phyloP scores from a whole-genome alignment of 2,113 vertebrate genomes.

The Carassius carassius region DNA sequence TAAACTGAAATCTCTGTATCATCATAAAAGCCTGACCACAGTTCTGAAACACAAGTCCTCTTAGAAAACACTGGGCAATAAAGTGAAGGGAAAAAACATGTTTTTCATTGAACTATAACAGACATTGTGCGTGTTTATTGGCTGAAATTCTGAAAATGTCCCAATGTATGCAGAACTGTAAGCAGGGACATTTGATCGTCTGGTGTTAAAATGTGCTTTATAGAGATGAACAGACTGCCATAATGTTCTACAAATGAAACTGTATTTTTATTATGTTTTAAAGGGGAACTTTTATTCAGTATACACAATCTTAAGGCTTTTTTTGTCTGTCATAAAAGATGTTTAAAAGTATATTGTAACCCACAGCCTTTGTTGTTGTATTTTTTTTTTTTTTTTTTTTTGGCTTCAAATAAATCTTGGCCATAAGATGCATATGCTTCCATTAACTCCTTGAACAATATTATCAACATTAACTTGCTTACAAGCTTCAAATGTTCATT shows the following conservation, averaged over 20 bases:
- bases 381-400: background rate
- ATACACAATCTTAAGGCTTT: background rate
- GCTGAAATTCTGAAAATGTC: background rate
- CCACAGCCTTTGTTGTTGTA: slow-evolving; percentile 21
- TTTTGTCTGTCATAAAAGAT: slow-evolving; percentile 16
- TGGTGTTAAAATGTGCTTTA: background rate
- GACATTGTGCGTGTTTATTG: background rate
- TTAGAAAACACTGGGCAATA: background rate
- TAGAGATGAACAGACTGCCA: background rate
- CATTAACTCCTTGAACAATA: background rate
- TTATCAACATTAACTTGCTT: background rate
- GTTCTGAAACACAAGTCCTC: background rate
- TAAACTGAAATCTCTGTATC: background rate
- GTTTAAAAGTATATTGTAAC: slow-evolving; percentile 37
- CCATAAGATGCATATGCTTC: background rate
- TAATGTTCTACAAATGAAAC: slow-evolving; percentile 5
- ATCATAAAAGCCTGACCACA: background rate
- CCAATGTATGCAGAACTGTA: background rate
- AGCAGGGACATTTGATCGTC: background rate
- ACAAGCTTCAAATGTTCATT: background rate
- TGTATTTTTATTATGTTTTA: slow-evolving; percentile 25
- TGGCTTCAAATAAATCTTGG: slow-evolving; percentile 49
- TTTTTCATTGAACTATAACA: background rate
- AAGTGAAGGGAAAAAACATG: background rate
- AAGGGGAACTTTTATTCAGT: slow-evolving; percentile 16